Conservation (phyloP, 2,797 vertebrate species). For the Gobio occitaniae region DNA sequence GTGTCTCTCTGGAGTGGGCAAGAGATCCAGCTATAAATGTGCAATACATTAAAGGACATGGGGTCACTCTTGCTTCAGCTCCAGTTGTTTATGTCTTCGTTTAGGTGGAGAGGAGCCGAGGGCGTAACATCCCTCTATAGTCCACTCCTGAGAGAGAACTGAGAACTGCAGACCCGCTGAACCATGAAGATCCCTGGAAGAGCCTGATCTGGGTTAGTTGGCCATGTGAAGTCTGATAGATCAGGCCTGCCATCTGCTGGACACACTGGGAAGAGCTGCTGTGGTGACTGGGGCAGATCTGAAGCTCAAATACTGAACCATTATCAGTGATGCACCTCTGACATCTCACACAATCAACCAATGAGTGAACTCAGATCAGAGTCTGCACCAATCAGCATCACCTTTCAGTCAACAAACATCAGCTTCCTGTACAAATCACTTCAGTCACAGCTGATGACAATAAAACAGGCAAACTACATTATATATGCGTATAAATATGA, state of each 20-base stretch:
- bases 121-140: too few species aligned
- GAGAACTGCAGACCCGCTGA: too few species aligned
- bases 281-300: neutral
- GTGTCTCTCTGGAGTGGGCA: too few species aligned
- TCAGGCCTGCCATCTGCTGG: conserved; percentile 75
- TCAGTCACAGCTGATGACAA: neutral
- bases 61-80: too few species aligned
- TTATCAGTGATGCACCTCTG: neutral
- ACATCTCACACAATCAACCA: neutral
- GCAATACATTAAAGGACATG: too few species aligned
- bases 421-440: neutral
- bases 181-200: conserved; percentile 36
- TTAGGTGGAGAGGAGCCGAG: too few species aligned
- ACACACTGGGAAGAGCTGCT: neutral
- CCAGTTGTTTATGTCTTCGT: too few species aligned
- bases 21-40: too few species aligned
- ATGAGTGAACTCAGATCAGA: neutral
- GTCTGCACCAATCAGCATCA: neutral
- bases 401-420: neutral
- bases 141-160: too few species aligned
- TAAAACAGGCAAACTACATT: too few species aligned
- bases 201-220: conserved; percentile 70
- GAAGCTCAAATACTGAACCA: too few species aligned
- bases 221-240: conserved; percentile 59
- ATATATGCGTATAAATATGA: too few species aligned